These are phyloP conservation scores for Coilia nasus DNA, from an alignment of 2,797 vertebrate species.

Conservation along the genomic window DNA sequence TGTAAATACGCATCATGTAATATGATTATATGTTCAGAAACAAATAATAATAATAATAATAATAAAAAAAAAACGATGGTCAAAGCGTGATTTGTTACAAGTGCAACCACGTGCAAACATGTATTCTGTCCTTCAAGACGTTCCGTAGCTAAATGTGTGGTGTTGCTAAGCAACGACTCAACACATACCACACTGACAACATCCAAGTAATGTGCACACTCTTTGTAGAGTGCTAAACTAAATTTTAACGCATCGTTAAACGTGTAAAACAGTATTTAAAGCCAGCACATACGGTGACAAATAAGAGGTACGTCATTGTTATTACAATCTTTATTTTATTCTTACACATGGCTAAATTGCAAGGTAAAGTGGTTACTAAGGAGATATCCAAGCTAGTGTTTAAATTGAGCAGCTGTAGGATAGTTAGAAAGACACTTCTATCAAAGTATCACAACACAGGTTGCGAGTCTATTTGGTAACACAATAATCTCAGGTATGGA, in stretches of 20 bases:
- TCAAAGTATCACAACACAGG: no score
- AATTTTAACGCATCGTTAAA: neutral
- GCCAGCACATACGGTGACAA: neutral
- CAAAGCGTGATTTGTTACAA: neutral
- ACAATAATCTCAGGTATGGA: no score
- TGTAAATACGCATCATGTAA: no score
- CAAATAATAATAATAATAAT: neutral
- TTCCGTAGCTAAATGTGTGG: slow-evolving; percentile 54
- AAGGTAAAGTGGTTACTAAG: neutral
- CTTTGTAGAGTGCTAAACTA: neutral
- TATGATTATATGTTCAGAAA: neutral
- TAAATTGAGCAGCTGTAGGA: neutral
- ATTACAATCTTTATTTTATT: neutral
- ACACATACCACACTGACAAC: slow-evolving; percentile 44
- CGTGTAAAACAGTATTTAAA: neutral
- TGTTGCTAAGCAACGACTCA: slow-evolving; percentile 69
- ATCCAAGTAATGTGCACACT: no score
- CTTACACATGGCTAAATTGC: neutral
- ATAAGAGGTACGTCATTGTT: neutral
- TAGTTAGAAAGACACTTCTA: neutral
- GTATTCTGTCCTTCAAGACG: slow-evolving; percentile 53
- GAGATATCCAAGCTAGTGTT: neutral
- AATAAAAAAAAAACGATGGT: neutral
- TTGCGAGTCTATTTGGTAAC: no score
- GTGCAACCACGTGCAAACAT: neutral